Evolutionary conservation across 2,797 vertebrate species (phyloP), one percentile per base, ranked within the genome.

Genomic region (Pipistrellus nathusii): DNA sequence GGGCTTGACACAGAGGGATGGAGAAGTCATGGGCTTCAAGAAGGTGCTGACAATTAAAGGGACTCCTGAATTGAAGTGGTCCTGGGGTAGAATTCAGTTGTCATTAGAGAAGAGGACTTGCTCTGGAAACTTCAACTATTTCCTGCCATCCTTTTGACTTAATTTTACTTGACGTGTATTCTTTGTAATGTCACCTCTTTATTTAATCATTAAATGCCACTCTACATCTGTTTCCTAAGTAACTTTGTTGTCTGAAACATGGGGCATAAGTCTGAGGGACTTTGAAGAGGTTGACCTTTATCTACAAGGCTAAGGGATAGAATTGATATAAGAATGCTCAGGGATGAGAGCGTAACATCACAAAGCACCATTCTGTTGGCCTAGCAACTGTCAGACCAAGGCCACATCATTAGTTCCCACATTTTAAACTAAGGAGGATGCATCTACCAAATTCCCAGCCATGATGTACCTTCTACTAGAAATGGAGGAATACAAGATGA

Each of bases 201-300:
- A 91, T 85, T 95, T 93, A 89, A 94, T 89, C 71, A 92, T 20
- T 41, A 76, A 94, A 96, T 92, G 48, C 17, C 35, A 90, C 66
- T 68, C 18, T 66, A n/a, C 23, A 83, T 44, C n/a, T n/a, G 92
- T 81, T 86, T 87, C 35, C 75, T 91, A 27, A 88, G 21, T 21
- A 88, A 32, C 35, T 87, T 57, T 95, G 0, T 87, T 95, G 44
- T 73, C 68, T 87, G 59, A 97, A 94, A 13, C n/a, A 38, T 53
- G 8, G 6, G 27, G 13, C 44, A n/a, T 73, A 30, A 86, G 14
- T 92, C 53, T 93, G 72, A 75, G 21, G 46, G n/a, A 8, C n/a
- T 84, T 15, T 84, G 72, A 88, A 84, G 46, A 85, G 48, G 25
- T 12, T 59, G 53, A 83, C 83, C 53, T 94, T 64, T 23, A 89